phyloP scores from a whole-genome alignment of 2,888 invertebrate species.

The Norana najaformis region DNA sequence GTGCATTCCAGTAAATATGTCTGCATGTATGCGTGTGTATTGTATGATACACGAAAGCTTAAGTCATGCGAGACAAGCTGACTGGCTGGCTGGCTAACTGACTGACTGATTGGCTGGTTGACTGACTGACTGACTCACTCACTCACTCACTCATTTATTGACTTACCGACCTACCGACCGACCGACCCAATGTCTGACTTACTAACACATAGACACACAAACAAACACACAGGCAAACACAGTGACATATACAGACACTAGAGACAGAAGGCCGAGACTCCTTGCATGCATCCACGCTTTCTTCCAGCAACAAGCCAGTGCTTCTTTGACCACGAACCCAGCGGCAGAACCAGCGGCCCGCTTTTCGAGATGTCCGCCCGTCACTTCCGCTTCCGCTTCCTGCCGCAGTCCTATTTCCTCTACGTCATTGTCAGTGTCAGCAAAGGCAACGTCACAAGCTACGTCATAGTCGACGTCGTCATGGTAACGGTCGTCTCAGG shows the following conservation, averaged over 20 bases:
- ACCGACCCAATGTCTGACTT: too few relatives aligned
- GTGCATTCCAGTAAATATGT: neutral
- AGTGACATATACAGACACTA: too few relatives aligned
- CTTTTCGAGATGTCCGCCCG: too few relatives aligned
- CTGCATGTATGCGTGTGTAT: neutral
- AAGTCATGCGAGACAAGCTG: neutral
- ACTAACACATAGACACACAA: too few relatives aligned
- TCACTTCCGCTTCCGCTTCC: too few relatives aligned
- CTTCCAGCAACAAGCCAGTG: neutral
- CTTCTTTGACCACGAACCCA: neutral
- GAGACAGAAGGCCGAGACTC: too few relatives aligned
- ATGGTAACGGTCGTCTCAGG: neutral
- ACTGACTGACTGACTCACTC: neutral
- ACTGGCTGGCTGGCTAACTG: neutral
- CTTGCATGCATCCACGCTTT: too few relatives aligned
- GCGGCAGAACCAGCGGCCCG: neutral
- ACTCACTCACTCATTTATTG: neutral
- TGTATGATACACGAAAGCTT: neutral
- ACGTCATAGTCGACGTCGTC: conserved; percentile 22
- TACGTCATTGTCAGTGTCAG: neutral
- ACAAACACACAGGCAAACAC: too few relatives aligned
- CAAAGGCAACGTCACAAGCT: neutral
- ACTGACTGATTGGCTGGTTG: neutral
- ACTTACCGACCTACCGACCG: neutral
- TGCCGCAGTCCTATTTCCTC: neutral